phyloP scores from a whole-genome alignment of 1,140 invertebrate genomes.

The Cylas formicarius region DNA sequence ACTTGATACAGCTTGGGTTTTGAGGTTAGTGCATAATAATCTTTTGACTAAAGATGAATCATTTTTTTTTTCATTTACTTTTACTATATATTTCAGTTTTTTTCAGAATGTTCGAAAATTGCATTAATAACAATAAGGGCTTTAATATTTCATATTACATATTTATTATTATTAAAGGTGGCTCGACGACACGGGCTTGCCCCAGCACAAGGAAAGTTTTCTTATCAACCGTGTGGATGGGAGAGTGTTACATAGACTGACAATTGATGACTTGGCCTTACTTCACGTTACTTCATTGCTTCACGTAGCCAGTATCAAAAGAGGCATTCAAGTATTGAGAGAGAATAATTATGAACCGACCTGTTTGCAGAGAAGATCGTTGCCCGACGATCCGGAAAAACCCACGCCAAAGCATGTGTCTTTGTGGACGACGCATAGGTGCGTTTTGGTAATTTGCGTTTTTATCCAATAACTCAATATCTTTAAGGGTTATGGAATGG shows the following conservation, averaged over 20 bases:
- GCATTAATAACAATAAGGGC: no score
- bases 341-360: constrained; percentile 83
- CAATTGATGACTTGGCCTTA: constrained; percentile 76
- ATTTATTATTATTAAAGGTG: constrained; percentile 55
- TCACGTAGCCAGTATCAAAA: constrained; percentile 82
- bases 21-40: constrained; percentile 52
- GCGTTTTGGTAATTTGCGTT: constrained; percentile 1
- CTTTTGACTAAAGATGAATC: no score
- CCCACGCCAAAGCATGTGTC: constrained; percentile 49
- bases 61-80: background rate
- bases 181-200: constrained; percentile 95
- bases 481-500: constrained; percentile 92
- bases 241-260: constrained; percentile 82
- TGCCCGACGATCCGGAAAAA: constrained; percentile 52
- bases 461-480: background rate
- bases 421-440: constrained; percentile 67
- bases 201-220: constrained; percentile 94
- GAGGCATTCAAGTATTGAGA: constrained; percentile 77
- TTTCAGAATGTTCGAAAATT: no score
- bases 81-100: background rate
- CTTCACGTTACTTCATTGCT: constrained; percentile 83
- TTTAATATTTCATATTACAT: no score
- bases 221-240: constrained; percentile 86
- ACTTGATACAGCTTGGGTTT: constrained; percentile 70
- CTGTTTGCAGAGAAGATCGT: constrained; percentile 79